These are phyloP conservation scores for Nasonia giraulti DNA, from an alignment of 1,140 invertebrate genomes.

Conservation along the genomic window DNA sequence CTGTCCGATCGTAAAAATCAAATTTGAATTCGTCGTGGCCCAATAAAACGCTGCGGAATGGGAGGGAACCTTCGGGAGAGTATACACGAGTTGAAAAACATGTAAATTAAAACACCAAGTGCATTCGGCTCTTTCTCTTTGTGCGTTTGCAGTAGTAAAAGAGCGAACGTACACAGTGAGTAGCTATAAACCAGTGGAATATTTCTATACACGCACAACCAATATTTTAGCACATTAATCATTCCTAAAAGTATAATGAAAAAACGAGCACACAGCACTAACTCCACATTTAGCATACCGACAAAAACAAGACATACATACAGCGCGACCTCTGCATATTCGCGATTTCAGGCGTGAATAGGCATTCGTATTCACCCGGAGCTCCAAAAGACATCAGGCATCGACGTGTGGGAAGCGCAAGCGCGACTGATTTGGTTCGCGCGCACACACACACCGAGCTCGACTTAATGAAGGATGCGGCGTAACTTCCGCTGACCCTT, in stretches of 20 bases:
- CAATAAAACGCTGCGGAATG: background rate
- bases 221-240: background rate
- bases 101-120: slow-evolving; percentile 7
- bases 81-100: background rate
- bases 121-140: background rate
- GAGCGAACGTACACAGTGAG: too few species aligned
- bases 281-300: background rate
- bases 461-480: slow-evolving; percentile 32
- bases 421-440: background rate
- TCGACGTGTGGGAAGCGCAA: background rate
- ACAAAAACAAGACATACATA: background rate
- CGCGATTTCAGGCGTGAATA: background rate
- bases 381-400: background rate
- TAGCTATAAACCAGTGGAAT: too few species aligned
- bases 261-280: background rate
- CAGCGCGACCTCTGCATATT: background rate
- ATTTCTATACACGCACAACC: background rate
- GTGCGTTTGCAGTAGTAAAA: too few species aligned
- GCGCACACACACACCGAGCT: background rate
- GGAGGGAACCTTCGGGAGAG: background rate
- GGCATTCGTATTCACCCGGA: background rate
- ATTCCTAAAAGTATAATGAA: background rate
- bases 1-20: slow-evolving; percentile 50
- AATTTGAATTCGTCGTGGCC: slow-evolving; percentile 32
- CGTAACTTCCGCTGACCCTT: slow-evolving; percentile 22